phyloP scores from a whole-genome alignment of 2,797 vertebrate species.

The Pangasius larnaudii region DNA sequence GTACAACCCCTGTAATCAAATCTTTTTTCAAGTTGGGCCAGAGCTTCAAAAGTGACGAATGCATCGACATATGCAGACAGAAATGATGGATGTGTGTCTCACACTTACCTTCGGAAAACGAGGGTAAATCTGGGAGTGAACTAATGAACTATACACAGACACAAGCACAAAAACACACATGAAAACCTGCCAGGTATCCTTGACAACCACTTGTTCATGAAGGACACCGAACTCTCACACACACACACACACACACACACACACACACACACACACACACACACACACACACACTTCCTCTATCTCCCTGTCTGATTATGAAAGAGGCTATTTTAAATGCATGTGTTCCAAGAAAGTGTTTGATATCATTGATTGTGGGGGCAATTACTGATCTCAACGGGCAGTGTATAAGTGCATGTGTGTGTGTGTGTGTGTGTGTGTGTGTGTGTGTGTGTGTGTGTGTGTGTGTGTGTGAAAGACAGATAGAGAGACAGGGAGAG shows the following conservation, averaged over 20 bases:
- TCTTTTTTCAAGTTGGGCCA: not conserved
- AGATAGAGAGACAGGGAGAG: not conserved
- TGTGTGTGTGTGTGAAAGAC: constrained; percentile 27
- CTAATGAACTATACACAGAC: constrained; percentile 22
- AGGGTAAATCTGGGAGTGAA: constrained; percentile 1
- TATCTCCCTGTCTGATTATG: constrained; percentile 24
- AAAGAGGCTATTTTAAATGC: constrained; percentile 59
- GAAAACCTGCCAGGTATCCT: constrained; percentile 48
- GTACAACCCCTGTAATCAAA: too few relatives aligned
- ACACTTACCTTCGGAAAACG: not conserved
- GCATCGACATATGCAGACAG: not conserved
- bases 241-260: constrained; percentile 5
- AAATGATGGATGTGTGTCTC: not conserved
- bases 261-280: constrained; percentile 4
- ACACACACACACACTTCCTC: not conserved
- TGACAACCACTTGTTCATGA: constrained; percentile 56
- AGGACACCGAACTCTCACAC: constrained; percentile 27
- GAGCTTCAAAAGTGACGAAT: not conserved
- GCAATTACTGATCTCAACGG: constrained; percentile 67
- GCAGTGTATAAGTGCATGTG: constrained; percentile 41
- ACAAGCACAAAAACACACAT: constrained; percentile 39
- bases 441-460: constrained; percentile 15
- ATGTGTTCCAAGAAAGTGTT: constrained; percentile 64
- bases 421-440: constrained; percentile 24
- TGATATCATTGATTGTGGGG: constrained; percentile 71